phyloP scores from a whole-genome alignment of 2,888 invertebrate genomes.

The Tetragonula carbonaria region DNA sequence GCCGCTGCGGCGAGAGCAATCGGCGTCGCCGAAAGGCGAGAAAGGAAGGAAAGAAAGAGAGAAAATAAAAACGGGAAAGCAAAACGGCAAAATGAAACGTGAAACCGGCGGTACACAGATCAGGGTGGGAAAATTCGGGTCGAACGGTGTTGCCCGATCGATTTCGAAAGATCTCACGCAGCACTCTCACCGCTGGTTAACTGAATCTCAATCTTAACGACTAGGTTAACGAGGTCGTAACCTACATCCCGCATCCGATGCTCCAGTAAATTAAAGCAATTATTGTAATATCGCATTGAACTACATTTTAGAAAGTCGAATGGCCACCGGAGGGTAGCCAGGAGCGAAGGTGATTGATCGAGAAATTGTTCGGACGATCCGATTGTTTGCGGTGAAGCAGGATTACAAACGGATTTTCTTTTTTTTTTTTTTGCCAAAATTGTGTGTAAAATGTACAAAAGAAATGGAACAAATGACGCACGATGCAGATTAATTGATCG shows the following conservation, averaged over 20 bases:
- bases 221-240: constrained; percentile 61
- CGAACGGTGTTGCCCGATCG: constrained; percentile 28
- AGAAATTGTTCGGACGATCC: not conserved
- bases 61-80: not conserved
- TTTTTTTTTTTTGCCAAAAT: no score
- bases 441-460: no score
- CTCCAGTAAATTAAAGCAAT: constrained; percentile 58
- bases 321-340: not conserved
- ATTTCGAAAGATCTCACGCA: constrained; percentile 42
- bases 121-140: not conserved
- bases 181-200: constrained; percentile 36
- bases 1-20: not conserved
- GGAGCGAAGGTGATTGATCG: no score
- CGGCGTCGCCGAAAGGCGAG: not conserved
- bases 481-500: no score
- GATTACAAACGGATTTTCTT: not conserved
- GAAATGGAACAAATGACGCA: no score
- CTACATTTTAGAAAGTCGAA: constrained; percentile 36
- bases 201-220: constrained; percentile 59
- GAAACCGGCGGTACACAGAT: not conserved
- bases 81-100: not conserved
- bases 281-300: constrained; percentile 50
- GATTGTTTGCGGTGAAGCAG: not conserved
- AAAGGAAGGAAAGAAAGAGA: no score
- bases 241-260: constrained; percentile 57